phyloP scores from a whole-genome alignment of 2,888 invertebrate species.

The Arenicola marina region DNA sequence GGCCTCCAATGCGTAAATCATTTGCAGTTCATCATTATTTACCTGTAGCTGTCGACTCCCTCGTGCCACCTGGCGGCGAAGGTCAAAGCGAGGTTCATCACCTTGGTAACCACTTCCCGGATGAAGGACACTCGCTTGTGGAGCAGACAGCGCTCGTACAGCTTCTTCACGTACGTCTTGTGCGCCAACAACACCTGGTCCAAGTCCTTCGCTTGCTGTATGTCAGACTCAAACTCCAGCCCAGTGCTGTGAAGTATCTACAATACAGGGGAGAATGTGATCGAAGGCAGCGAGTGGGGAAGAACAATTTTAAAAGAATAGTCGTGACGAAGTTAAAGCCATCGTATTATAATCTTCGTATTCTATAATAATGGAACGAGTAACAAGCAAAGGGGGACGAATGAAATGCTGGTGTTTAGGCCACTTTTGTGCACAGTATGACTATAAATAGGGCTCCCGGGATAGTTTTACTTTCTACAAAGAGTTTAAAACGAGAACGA shows the following conservation, averaged over 20 bases:
- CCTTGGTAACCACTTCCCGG: conserved; percentile 49
- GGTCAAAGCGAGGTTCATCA: conserved; percentile 49
- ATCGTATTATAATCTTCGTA: too few relatives aligned
- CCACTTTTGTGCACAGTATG: too few relatives aligned
- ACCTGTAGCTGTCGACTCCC: conserved; percentile 49
- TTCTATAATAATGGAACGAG: too few relatives aligned
- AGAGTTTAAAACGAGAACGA: too few relatives aligned
- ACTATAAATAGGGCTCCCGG: too few relatives aligned
- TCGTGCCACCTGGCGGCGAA: conserved; percentile 51
- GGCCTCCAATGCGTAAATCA: too few relatives aligned
- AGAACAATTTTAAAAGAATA: too few relatives aligned
- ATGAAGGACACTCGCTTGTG: conserved; percentile 47
- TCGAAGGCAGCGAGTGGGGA: background rate
- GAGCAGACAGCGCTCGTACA: conserved; percentile 55
- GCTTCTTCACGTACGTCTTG: conserved; percentile 44
- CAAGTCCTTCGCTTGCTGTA: conserved; percentile 45
- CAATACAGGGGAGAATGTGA: background rate
- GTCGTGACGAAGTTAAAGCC: too few relatives aligned
- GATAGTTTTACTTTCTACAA: too few relatives aligned
- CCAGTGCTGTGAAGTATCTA: conserved; percentile 57
- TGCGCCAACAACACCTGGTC: conserved; percentile 53
- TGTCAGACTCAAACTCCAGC: conserved; percentile 50
- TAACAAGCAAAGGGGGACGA: too few relatives aligned
- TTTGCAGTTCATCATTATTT: background rate
- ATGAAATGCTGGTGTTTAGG: too few relatives aligned